Conservation (phyloP, 2,113 vertebrate species). For the Boulengerochromis microlepis region DNA sequence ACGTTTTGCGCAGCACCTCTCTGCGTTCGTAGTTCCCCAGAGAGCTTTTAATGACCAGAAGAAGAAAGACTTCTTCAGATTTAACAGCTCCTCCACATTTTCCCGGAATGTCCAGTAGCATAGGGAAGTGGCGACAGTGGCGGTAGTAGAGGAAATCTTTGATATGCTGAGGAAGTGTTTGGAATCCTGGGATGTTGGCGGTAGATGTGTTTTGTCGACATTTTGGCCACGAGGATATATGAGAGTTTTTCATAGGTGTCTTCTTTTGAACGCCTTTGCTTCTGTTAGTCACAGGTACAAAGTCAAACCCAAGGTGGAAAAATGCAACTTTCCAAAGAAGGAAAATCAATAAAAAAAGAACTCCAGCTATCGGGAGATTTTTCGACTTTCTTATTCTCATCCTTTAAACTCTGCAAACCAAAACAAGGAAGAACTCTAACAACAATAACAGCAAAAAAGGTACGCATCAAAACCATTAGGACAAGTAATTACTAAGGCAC, state of each 20-base stretch:
- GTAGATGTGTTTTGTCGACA: constrained; percentile 55
- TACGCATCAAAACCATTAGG: background rate
- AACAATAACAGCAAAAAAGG: background rate
- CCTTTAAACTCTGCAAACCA: background rate
- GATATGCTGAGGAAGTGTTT: constrained; percentile 52
- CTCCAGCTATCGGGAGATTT: background rate
- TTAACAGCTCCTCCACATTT: constrained; percentile 55
- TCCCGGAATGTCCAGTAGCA: constrained; percentile 61
- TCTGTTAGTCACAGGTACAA: background rate
- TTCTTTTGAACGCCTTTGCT: background rate
- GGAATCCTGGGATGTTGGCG: constrained; percentile 47
- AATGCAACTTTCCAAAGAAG: background rate
- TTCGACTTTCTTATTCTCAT: background rate
- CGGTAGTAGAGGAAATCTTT: constrained; percentile 73
- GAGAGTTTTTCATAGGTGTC: background rate
- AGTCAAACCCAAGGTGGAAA: background rate
- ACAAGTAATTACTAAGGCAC: background rate
- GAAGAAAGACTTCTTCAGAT: constrained; percentile 71
- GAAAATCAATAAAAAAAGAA: background rate
- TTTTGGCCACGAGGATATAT: background rate
- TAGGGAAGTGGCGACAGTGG: constrained; percentile 75
- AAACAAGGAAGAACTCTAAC: background rate
- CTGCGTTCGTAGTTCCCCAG: too few species aligned
- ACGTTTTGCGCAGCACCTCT: too few species aligned
- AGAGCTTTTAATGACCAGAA: constrained; percentile 83